Conservation (phyloP, 2,888 invertebrate genomes). For the Gibbula magus region DNA sequence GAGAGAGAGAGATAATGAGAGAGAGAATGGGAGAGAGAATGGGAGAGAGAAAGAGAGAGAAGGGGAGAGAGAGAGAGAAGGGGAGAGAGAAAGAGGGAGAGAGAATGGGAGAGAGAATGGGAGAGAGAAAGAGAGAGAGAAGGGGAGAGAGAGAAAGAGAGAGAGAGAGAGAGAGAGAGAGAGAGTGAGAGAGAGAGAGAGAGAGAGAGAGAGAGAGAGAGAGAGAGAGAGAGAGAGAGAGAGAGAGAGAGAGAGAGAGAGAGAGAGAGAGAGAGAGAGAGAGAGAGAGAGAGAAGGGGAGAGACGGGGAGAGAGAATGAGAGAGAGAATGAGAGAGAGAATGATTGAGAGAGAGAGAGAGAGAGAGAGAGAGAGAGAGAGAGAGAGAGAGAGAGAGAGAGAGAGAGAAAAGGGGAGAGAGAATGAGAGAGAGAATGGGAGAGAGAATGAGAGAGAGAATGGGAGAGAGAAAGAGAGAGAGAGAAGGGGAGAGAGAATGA, state of each 20-base stretch:
- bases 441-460: not conserved
- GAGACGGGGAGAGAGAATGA: too few species aligned
- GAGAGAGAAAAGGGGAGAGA: not conserved
- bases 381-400: not conserved
- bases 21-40: constrained; percentile 3
- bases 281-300: constrained; percentile 23
- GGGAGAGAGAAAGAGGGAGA: constrained; percentile 21
- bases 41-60: constrained; percentile 23
- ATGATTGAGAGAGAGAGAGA: constrained; percentile 29
- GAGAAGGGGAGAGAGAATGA: too few species aligned
- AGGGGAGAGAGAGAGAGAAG: constrained; percentile 26
- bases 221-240: constrained; percentile 20
- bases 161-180: not conserved
- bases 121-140: not conserved
- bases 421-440: not conserved
- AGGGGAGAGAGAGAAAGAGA: constrained; percentile 2
- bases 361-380: constrained; percentile 10
- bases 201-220: constrained; percentile 8
- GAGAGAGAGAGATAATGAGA: too few species aligned
- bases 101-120: constrained; percentile 23
- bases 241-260: constrained; percentile 31
- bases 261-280: constrained; percentile 31
- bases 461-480: not conserved
- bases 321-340: too few species aligned
- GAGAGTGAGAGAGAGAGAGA: not conserved